A percentile compares a stretch with the other conserved stretches of the same genome.
These are phyloP conservation scores for Huso huso DNA, from an alignment of 2,797 vertebrate genomes.

Conservation along the genomic window DNA sequence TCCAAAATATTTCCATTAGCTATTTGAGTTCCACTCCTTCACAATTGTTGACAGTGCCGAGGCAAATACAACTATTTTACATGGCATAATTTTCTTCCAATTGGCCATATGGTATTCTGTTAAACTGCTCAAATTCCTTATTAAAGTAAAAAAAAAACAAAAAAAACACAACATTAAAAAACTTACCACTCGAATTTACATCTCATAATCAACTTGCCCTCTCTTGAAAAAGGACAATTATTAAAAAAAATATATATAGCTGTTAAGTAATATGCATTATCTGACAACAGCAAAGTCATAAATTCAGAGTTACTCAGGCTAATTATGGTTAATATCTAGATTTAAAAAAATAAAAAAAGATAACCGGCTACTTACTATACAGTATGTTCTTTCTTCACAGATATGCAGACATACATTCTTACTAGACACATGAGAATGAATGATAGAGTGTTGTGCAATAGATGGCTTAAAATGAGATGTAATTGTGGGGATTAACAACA, in stretches of 20 bases:
- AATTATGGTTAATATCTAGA: no score
- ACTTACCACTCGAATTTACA: no score
- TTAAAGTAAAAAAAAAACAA: not conserved
- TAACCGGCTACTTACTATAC: no score
- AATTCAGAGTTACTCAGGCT: no score
- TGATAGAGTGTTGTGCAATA: not conserved
- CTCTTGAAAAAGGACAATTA: no score
- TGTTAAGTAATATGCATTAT: no score
- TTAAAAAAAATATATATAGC: no score
- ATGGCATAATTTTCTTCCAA: not conserved
- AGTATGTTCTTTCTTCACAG: no score
- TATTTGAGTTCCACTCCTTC: not conserved
- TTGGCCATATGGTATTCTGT: not conserved
- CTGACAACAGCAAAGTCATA: no score
- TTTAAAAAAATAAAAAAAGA: no score
- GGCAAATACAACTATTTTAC: not conserved
- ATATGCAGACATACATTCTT: slow-evolving; percentile 12
- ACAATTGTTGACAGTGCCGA: not conserved
- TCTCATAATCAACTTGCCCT: no score
- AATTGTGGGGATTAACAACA: slow-evolving; percentile 1
- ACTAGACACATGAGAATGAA: slow-evolving; percentile 15
- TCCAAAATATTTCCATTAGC: not conserved
- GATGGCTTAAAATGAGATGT: no score
- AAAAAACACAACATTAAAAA: not conserved
- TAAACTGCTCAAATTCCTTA: not conserved